These are phyloP conservation scores for Acleris holmiana DNA, from an alignment of 2,888 invertebrate genomes.

Conservation along the genomic window DNA sequence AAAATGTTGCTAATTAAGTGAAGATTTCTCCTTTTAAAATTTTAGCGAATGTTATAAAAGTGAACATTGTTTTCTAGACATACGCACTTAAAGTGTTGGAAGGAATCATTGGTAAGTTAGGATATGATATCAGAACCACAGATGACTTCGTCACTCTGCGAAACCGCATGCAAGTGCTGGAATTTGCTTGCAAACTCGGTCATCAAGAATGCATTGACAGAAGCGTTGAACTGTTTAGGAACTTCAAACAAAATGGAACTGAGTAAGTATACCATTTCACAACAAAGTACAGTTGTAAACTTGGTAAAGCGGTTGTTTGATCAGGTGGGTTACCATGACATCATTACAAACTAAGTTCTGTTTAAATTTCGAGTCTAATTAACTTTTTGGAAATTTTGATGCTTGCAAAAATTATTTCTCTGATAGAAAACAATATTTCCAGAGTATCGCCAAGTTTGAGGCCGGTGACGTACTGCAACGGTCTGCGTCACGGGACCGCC, in stretches of 20 bases:
- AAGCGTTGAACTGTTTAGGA: slow-evolving; percentile 54
- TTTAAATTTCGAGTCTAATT: no score
- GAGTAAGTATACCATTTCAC: slow-evolving; percentile 52
- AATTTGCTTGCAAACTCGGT: slow-evolving; percentile 87
- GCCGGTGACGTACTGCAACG: slow-evolving; percentile 87
- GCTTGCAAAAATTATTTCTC: no score
- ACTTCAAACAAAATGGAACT: slow-evolving; percentile 58
- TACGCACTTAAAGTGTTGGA: slow-evolving; percentile 55
- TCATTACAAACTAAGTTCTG: no score
- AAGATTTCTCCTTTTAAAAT: no score
- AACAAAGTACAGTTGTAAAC: background rate
- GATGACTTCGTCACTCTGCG: slow-evolving; percentile 80
- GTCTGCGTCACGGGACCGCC: slow-evolving; percentile 81
- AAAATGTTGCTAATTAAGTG: no score
- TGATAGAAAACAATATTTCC: background rate
- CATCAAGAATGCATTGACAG: slow-evolving; percentile 79
- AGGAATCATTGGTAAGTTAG: slow-evolving; percentile 69
- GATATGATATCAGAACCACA: slow-evolving; percentile 65
- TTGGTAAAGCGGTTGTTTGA: no score
- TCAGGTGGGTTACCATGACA: no score
- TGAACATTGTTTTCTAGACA: slow-evolving; percentile 48
- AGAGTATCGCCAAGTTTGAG: slow-evolving; percentile 76
- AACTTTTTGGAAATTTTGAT: no score
- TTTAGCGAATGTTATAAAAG: no score
- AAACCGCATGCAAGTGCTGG: slow-evolving; percentile 83